These are phyloP conservation scores for Cancer borealis DNA, from an alignment of 2,888 invertebrate genomes.

Conservation along the genomic window DNA sequence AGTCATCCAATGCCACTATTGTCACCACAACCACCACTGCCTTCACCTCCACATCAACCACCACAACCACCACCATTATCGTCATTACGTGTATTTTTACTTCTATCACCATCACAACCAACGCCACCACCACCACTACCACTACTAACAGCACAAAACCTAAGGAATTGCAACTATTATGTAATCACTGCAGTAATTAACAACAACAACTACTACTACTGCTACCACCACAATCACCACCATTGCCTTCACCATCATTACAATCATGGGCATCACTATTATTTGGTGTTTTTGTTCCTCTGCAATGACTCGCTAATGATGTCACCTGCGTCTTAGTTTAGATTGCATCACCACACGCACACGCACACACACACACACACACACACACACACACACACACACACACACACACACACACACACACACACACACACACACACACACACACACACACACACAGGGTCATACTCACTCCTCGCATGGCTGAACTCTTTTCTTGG, in stretches of 20 bases:
- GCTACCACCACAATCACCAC: not conserved
- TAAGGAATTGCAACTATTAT: not conserved
- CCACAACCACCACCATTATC: not conserved
- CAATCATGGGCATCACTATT: not conserved
- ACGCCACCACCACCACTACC: not conserved
- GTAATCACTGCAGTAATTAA: not conserved
- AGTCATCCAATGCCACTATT: not conserved
- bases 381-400: slow-evolving; percentile 31
- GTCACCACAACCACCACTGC: not conserved
- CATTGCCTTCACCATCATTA: not conserved
- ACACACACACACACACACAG: slow-evolving; percentile 40
- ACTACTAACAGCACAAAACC: not conserved
- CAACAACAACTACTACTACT: not conserved
- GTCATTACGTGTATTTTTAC: not conserved
- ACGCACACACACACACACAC: slow-evolving; percentile 1
- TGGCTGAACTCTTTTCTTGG: not conserved
- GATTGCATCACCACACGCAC: not conserved
- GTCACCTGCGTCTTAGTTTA: not conserved
- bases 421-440: slow-evolving; percentile 42
- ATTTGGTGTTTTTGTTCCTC: not conserved
- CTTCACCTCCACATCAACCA: not conserved
- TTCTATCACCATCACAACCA: not conserved
- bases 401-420: slow-evolving; percentile 33
- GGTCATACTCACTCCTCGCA: slow-evolving; percentile 37
- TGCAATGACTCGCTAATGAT: not conserved